Evolutionary conservation across 1,140 invertebrate genomes (phyloP), one percentile per base, ranked within the genome.

Genomic region (Aplysia californica): DNA sequence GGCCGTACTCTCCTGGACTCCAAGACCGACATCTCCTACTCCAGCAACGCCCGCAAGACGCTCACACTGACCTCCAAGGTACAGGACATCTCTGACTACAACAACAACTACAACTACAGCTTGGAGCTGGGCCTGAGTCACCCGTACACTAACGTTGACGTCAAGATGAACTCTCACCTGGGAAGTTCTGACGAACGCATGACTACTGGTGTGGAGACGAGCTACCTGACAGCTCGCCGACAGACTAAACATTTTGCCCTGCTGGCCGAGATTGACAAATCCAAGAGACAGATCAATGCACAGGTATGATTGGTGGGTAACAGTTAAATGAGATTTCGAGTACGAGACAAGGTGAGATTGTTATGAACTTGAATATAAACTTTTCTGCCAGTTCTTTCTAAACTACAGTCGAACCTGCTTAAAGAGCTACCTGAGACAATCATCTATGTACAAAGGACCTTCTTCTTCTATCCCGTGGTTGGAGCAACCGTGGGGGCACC

Each of bases 51-150:
- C 36, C 74, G 81, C 38, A 82, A 88, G 39, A 83, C 81, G 10
- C 73, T 90, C 29, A 82, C 85, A 18, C 50, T 91, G 4, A 69
- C 76, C 15, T 82, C 87, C n/a, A 83, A 83, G 33, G 35, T 88
- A 3, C 82, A 83, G 33, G 86, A 86, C 38, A 80, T 75, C 61
- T 66, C 39, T 3, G 38, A 26, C 39, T 5, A 29, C 21, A 35
- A 64, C 6, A 73, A 26, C 58, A 29, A 41, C 41, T 75, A 38
- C 61, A 75, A 75, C 39, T 75, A 75, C 39, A 75, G 72, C 29
- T n/a, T 75, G 55, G 59, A 41, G 20, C 39, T 75, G 1, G 72
- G 72, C 3, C 1, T 75, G 23, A 65, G 26, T 15, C 61, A 75
- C 55, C 36, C 61, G 0, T 50, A 75, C 6, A 65, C 72, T 36